A percentile compares a stretch with the other conserved stretches of the same genome.
Conservation (phyloP, 2,113 vertebrate species). For the Gallinago undulata region DNA sequence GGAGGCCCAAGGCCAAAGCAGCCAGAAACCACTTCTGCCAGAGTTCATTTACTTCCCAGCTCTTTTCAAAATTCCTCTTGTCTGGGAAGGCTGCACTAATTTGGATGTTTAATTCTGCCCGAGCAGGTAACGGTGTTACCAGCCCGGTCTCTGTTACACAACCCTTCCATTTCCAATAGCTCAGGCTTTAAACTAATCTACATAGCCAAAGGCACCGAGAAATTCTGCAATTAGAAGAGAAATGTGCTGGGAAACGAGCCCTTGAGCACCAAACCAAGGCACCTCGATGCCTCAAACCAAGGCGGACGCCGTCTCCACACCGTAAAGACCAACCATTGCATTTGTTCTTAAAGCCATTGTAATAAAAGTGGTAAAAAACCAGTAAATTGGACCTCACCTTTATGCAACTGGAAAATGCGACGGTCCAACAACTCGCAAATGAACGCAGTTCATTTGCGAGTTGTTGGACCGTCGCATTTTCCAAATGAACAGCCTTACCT, state of each 20-base stretch:
- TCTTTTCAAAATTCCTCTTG: not conserved
- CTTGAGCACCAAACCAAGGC: not conserved
- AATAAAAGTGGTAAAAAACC: not conserved
- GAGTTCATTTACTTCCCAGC: not conserved
- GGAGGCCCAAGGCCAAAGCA: not conserved
- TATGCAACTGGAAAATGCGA: rapidly evolving
- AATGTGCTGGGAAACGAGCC: not conserved
- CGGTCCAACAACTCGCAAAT: not conserved
- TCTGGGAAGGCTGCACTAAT: not conserved
- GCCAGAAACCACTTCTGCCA: not conserved
- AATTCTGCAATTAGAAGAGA: not conserved
- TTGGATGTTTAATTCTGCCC: not conserved
- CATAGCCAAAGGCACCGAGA: not conserved
- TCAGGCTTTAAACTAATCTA: not conserved
- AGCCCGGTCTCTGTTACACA: not conserved
- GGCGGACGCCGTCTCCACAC: not conserved
- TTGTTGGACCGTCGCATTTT: too few relatives aligned
- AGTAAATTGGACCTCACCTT: rapidly evolving
- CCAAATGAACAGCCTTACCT: rapidly evolving
- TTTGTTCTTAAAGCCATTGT: not conserved
- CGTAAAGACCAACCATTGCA: rapidly evolving
- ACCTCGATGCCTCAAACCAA: not conserved
- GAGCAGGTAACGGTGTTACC: rapidly evolving
- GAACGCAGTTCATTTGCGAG: too few relatives aligned
- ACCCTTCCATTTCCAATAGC: not conserved